Base-by-base conservation (phyloP, 2,888 invertebrate species). In the Nomada flava region DNA sequence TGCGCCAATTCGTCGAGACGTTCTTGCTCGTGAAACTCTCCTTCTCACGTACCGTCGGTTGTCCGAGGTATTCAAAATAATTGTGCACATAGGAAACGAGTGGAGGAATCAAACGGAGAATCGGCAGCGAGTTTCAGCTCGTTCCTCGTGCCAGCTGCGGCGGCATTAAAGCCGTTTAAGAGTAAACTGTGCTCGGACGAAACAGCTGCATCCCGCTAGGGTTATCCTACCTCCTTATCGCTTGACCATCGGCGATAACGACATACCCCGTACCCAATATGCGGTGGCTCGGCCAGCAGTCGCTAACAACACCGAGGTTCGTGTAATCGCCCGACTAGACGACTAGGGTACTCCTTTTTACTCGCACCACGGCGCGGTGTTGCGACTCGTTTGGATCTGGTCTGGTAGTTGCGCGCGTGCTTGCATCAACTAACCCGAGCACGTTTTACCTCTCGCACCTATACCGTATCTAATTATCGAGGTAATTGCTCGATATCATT, bases 151-250 rank as follows among this genome's bases (percentile, higher is more conserved):
- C 85, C 90, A 90, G 91, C 91, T 90, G 89, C 86, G 53, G 23
- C 47, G 42, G 36, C 63, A 36, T 36, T 79, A 88, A 89, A 88
- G 88, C 63, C 70, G 85, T 89, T 82, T 76, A 76, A 85, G 75
- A 73, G 83, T 74, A 78, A 83, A 79, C 76, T 82, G 79, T 74
- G 84, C 71, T 80, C 81, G 85, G 79, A 75, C 79, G 85, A 76
- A 89, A 89, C 92, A 93, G 89, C 92, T 92, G 92, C 89, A 91
- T 91, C 88, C 88, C 88, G 89, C 89, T 87, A 88, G 83, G 79
- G 57, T 69, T 86, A 81, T 85, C 64, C 65, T 59, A 36, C 52
- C 60, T 53, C 18, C 78, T 86, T 89, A 89, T 89, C 89, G 71
- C 62, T 55, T 74, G 76, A 75, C 76, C 87, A 89, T 88, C 89